Evolutionary conservation across 2,888 invertebrate genomes (phyloP).

Genomic region (Nemapogon koenigi): DNA sequence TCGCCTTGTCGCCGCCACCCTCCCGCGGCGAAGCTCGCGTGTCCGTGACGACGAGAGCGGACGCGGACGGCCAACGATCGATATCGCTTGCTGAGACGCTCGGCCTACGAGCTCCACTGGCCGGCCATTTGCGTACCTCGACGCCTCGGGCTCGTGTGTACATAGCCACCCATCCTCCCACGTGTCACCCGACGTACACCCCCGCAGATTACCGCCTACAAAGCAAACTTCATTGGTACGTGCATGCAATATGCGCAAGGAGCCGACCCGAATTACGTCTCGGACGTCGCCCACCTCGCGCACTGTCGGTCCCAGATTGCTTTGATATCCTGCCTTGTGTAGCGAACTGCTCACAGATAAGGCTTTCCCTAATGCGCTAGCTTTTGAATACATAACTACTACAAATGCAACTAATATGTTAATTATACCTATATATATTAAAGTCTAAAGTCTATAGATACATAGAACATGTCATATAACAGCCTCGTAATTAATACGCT

Average conservation of each 20-base stretch:
- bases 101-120: slow-evolving; percentile 59
- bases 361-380: too few species aligned
- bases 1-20: slow-evolving; percentile 39
- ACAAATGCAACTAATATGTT: too few species aligned
- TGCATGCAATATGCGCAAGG: slow-evolving; percentile 66
- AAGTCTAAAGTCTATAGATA: too few species aligned
- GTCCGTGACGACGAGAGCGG: slow-evolving; percentile 11
- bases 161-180: slow-evolving; percentile 55
- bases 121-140: slow-evolving; percentile 64
- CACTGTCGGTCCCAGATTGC: too few species aligned
- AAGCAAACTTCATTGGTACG: slow-evolving; percentile 64
- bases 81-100: slow-evolving; percentile 55
- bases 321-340: slow-evolving; percentile 59
- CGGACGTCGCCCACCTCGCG: slow-evolving; percentile 15
- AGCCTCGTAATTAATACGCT: too few species aligned
- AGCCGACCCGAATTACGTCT: slow-evolving; percentile 51
- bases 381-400: too few species aligned
- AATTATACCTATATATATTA: too few species aligned
- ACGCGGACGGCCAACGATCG: slow-evolving; percentile 28
- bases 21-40: slow-evolving; percentile 34
- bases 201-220: slow-evolving; percentile 64
- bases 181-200: slow-evolving; percentile 54
- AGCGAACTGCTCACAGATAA: too few species aligned
- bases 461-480: too few species aligned
- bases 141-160: slow-evolving; percentile 62